These are phyloP conservation scores for Discoglossus pictus DNA, from an alignment of 2,797 vertebrate genomes.

Conservation along the genomic window DNA sequence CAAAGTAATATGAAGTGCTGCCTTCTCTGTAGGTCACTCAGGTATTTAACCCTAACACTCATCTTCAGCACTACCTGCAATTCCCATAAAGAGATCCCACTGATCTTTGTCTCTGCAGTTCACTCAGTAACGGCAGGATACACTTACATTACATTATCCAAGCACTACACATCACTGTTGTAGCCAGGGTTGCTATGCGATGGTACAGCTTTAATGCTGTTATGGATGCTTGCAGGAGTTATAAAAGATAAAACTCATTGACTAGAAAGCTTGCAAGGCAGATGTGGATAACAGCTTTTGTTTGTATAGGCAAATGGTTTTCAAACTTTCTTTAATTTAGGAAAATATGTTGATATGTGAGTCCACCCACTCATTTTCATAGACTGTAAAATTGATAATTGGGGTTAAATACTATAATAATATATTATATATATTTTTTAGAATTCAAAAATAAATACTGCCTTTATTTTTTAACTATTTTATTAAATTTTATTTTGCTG, in stretches of 20 bases:
- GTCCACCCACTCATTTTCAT: no score
- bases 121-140: background rate
- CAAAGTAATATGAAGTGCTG: background rate
- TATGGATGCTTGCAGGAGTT: background rate
- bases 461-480: no score
- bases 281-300: background rate
- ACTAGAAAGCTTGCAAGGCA: background rate
- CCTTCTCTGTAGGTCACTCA: background rate
- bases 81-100: background rate
- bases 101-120: background rate
- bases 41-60: constrained; percentile 2
- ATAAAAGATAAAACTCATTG: background rate
- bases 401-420: no score
- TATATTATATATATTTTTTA: no score
- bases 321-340: no score
- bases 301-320: background rate
- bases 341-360: no score
- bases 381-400: no score
- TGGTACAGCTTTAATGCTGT: background rate
- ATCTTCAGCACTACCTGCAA: background rate
- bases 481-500: no score
- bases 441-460: no score
- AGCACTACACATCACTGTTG: background rate
- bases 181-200: background rate
- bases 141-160: background rate